Evolutionary conservation across 1,140 invertebrate species (phyloP).

Genomic region (Plectus sambesii): DNA sequence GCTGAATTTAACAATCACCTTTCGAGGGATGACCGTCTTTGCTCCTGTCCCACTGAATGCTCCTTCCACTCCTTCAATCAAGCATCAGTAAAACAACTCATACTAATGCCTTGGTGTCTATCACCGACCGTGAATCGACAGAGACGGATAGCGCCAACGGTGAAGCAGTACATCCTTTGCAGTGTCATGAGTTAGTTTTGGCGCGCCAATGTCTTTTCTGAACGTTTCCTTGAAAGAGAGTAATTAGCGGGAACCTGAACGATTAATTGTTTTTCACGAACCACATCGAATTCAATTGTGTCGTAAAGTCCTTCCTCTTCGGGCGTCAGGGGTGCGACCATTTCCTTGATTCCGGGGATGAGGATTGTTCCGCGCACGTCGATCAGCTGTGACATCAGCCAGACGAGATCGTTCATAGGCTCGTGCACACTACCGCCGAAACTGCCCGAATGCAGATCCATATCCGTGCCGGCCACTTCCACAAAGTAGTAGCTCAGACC

Average conservation of each 20-base stretch:
- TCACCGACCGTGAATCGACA: conserved; percentile 48
- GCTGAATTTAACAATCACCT: conserved; percentile 76
- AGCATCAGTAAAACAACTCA: too few relatives aligned
- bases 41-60: conserved; percentile 79
- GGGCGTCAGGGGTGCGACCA: conserved; percentile 60
- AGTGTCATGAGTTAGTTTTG: conserved; percentile 59
- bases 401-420: conserved; percentile 76
- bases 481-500: conserved; percentile 84
- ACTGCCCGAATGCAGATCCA: conserved; percentile 88
- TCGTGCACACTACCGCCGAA: conserved; percentile 76
- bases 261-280: conserved; percentile 39
- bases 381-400: conserved; percentile 66
- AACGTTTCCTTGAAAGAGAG: conserved; percentile 56
- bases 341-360: conserved; percentile 65
- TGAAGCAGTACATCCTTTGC: conserved; percentile 53
- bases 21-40: conserved; percentile 80
- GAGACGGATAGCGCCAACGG: conserved; percentile 39
- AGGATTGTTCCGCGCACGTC: conserved; percentile 72
- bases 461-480: conserved; percentile 72
- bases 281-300: conserved; percentile 75
- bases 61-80: conserved; percentile 77
- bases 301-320: conserved; percentile 68
- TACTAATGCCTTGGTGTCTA: too few relatives aligned
- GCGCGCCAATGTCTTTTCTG: conserved; percentile 59
- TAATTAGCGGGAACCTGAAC: conserved; percentile 8